These are phyloP conservation scores for Pedicia rivosa DNA, from an alignment of 2,888 invertebrate species.

Conservation along the genomic window DNA sequence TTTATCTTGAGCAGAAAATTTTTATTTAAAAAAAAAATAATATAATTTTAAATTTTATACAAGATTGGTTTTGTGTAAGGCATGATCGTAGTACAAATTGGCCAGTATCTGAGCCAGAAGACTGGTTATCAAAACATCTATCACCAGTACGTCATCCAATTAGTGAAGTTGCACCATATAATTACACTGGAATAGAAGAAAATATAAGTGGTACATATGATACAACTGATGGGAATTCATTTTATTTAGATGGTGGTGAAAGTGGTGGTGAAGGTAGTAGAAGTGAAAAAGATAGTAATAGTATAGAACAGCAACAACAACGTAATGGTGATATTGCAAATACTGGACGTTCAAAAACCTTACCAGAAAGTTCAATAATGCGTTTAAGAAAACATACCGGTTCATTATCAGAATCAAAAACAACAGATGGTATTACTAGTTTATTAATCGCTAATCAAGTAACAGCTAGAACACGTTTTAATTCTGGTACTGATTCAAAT, in stretches of 20 bases:
- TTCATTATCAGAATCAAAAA: conserved; percentile 51
- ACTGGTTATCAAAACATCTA: conserved; percentile 32
- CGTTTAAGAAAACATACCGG: conserved; percentile 39
- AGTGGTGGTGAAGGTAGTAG: conserved; percentile 16
- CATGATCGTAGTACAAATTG: conserved; percentile 62
- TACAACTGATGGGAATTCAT: conserved; percentile 24
- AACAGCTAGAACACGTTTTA: conserved; percentile 37
- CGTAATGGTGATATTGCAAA: conserved; percentile 11
- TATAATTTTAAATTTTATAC: conserved; percentile 2
- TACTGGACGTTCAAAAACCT: conserved; percentile 30
- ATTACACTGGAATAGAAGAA: conserved; percentile 27
- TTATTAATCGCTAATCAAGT: conserved; percentile 19
- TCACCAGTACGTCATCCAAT: conserved; percentile 31
- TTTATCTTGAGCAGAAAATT: no score
- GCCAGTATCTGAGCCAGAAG: conserved; percentile 55
- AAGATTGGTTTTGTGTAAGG: conserved; percentile 62
- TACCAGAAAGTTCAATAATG: conserved; percentile 33
- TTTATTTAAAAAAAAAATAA: not conserved
- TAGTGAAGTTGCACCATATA: conserved; percentile 28
- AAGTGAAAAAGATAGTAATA: not conserved
- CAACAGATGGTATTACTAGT: conserved; percentile 37
- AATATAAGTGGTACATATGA: conserved; percentile 27
- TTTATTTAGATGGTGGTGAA: conserved; percentile 20
- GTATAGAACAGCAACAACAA: not conserved
- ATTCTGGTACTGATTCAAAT: conserved; percentile 55